phyloP scores from a whole-genome alignment of 1,140 invertebrate species.

The Centruroides vittatus region DNA sequence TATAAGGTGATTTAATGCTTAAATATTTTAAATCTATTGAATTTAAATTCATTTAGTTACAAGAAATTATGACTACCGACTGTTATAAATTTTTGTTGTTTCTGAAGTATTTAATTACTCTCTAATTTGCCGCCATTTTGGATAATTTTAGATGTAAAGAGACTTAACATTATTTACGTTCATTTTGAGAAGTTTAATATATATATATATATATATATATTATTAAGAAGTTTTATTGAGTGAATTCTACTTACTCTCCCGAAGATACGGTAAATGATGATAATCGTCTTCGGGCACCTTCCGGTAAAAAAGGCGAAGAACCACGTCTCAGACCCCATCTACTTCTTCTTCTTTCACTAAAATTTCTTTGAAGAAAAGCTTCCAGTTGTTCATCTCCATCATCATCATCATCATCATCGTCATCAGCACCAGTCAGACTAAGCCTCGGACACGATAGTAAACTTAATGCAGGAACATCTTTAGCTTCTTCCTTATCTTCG shows the following conservation, averaged over 20 bases:
- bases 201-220: constrained; percentile 13
- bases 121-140: no score
- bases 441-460: no score
- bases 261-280: constrained; percentile 71
- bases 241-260: constrained; percentile 47
- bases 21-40: no score
- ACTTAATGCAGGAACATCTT: no score
- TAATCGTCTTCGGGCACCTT: constrained; percentile 34
- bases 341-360: constrained; percentile 7
- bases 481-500: no score
- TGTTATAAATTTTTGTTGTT: no score
- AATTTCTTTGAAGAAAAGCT: constrained; percentile 3
- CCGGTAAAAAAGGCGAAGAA: constrained; percentile 9
- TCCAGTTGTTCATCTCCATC: constrained; percentile 12
- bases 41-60: no score
- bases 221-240: neutral
- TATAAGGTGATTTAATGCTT: no score
- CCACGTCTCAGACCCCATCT: constrained; percentile 9
- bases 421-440: no score
- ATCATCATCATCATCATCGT: neutral
- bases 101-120: no score
- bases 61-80: no score
- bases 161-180: neutral
- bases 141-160: neutral
- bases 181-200: neutral